Conservation (phyloP, 30 jellyfish, hydroid and myxozoan genomes). For the Cassiopea andromeda region DNA sequence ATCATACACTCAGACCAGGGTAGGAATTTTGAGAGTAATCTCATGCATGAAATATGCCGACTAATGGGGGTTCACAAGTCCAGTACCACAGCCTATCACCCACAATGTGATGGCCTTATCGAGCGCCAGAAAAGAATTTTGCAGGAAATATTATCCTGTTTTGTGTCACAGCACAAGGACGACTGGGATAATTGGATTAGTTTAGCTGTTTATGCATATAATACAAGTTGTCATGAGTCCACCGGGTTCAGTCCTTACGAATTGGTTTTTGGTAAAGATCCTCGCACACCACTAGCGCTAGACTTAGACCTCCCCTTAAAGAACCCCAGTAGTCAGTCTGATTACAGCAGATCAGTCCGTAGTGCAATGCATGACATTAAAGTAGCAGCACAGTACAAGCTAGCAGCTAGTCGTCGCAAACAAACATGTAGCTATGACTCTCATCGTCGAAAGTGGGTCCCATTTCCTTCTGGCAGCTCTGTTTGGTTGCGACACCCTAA, state of each 20-base stretch:
- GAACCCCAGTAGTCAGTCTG: constrained; percentile 33
- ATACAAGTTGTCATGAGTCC: too few species aligned
- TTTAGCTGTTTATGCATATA: too few species aligned
- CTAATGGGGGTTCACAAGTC: constrained; percentile 56
- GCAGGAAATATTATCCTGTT: background rate
- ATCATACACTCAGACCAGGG: constrained; percentile 71
- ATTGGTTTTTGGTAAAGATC: constrained; percentile 2
- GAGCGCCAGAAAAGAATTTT: constrained; percentile 26
- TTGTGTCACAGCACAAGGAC: constrained; percentile 12
- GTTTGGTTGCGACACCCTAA: constrained; percentile 35
- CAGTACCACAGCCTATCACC: constrained; percentile 65
- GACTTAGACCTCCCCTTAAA: constrained; percentile 11
- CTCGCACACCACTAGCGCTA: constrained; percentile 14
- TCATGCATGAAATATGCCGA: constrained; percentile 48
- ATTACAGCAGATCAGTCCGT: constrained; percentile 10
- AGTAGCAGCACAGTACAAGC: background rate
- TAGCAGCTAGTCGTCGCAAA: background rate
- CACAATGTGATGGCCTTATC: constrained; percentile 46
- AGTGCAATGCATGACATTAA: background rate
- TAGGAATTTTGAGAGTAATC: constrained; percentile 37
- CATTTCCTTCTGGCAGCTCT: constrained; percentile 5
- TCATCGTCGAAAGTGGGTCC: constrained; percentile 24
- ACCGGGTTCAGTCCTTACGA: constrained; percentile 18
- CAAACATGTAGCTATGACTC: background rate
- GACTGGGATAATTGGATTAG: constrained; percentile 12